A percentile compares a stretch with the other conserved stretches of the same genome.
Evolutionary conservation across 2,888 invertebrate species (phyloP).

Genomic region (Thymelicus sylvestris): DNA sequence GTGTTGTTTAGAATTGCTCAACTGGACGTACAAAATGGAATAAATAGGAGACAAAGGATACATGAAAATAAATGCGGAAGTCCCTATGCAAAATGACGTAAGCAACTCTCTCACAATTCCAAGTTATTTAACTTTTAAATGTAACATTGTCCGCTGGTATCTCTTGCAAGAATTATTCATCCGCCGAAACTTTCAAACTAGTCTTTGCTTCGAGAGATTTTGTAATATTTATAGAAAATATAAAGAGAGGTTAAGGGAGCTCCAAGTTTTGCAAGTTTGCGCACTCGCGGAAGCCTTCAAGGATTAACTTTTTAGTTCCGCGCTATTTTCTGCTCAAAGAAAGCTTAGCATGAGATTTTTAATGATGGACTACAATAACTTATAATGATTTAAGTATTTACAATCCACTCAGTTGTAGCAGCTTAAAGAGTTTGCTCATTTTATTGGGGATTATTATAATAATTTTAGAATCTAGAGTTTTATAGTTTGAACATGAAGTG

Average conservation of each 20-base stretch:
- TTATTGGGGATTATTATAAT: not conserved
- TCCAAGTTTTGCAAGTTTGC: conserved; percentile 15
- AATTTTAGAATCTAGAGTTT: not conserved
- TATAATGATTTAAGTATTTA: conserved; percentile 32
- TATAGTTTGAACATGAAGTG: too few relatives aligned
- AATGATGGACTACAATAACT: conserved; percentile 30
- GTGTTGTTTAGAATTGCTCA: not conserved
- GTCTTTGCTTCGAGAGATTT: conserved; percentile 33
- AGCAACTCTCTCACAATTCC: conserved; percentile 18
- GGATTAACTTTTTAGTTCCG: conserved; percentile 20
- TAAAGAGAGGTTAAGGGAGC: conserved; percentile 32
- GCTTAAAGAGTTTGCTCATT: not conserved
- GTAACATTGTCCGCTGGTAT: conserved; percentile 29
- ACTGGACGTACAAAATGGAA: not conserved
- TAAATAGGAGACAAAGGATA: not conserved
- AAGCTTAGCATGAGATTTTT: conserved; percentile 22
- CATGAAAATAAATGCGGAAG: not conserved
- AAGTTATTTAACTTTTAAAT: conserved; percentile 36
- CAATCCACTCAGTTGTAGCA: not conserved
- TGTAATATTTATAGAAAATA: conserved; percentile 38
- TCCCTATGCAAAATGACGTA: conserved; percentile 30
- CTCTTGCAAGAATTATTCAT: conserved; percentile 35
- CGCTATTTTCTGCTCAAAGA: conserved; percentile 17
- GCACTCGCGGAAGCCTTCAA: conserved; percentile 10
- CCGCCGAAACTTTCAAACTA: conserved; percentile 30